Evolutionary conservation across 1,140 invertebrate genomes (phyloP).

Genomic region (Macrobrachium nipponense): DNA sequence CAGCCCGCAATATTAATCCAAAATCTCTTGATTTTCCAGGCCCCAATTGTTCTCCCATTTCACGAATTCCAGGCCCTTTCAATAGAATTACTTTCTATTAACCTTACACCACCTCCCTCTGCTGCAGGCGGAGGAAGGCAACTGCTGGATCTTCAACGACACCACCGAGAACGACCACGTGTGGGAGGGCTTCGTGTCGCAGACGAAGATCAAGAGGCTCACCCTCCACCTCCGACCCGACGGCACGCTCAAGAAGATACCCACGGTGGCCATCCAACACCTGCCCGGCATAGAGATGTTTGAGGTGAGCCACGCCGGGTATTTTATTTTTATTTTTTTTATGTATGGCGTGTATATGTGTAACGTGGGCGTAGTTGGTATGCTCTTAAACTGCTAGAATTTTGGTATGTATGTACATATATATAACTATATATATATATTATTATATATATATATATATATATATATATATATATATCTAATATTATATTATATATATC

Average conservation of each 20-base stretch:
- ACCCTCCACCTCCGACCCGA: conserved; percentile 77
- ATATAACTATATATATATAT: no score
- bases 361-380: background rate
- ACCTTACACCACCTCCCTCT: no score
- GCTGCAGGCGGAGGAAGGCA: conserved; percentile 66
- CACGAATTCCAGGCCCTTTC: background rate
- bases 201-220: conserved; percentile 77
- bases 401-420: background rate
- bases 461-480: no score
- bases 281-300: conserved; percentile 74
- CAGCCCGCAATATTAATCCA: no score
- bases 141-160: conserved; percentile 77
- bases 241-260: conserved; percentile 76
- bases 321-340: background rate
- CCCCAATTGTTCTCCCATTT: background rate
- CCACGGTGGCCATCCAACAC: conserved; percentile 76
- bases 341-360: background rate
- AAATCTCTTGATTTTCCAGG: no score
- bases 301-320: conserved; percentile 65
- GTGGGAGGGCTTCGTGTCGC: conserved; percentile 78
- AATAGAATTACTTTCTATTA: background rate
- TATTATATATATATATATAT: no score
- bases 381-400: background rate
- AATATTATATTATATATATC: no score
- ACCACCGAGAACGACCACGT: conserved; percentile 75